Percentiles rank a stretch among this genome's conserved stretches.
Conservation (phyloP, 2,888 invertebrate genomes). For the Nebria salina region DNA sequence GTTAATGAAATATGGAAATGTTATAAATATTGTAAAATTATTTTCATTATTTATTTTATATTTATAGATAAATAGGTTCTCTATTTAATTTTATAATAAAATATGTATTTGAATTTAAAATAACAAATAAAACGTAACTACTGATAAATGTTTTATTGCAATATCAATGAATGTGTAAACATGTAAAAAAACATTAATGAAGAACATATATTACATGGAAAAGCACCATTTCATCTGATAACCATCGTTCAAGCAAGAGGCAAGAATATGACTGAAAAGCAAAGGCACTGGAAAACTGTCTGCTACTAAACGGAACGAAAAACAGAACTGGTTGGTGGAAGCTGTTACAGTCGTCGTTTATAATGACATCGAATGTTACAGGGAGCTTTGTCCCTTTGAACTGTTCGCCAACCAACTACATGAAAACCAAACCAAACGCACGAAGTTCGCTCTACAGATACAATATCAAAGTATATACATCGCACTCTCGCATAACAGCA, state of each 20-base stretch:
- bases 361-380: conserved; percentile 28
- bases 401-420: background rate
- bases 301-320: background rate
- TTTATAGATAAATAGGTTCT: no score
- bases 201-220: no score
- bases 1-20: no score
- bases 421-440: background rate
- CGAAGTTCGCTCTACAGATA: background rate
- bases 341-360: conserved; percentile 22
- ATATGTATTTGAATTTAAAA: no score
- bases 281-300: background rate
- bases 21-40: no score
- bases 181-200: no score
- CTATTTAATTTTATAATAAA: no score
- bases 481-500: conserved; percentile 5
- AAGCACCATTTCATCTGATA: no score
- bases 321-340: background rate
- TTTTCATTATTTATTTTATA: no score
- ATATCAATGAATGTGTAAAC: no score
- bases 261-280: background rate
- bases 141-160: no score
- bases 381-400: conserved; percentile 32
- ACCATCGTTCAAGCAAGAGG: background rate
- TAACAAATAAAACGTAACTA: no score
- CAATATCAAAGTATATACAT: conserved; percentile 19